Evolutionary conservation across 2,888 invertebrate genomes (phyloP), one percentile per base, ranked within the genome.

Genomic region (Xanthorhoe designata): DNA sequence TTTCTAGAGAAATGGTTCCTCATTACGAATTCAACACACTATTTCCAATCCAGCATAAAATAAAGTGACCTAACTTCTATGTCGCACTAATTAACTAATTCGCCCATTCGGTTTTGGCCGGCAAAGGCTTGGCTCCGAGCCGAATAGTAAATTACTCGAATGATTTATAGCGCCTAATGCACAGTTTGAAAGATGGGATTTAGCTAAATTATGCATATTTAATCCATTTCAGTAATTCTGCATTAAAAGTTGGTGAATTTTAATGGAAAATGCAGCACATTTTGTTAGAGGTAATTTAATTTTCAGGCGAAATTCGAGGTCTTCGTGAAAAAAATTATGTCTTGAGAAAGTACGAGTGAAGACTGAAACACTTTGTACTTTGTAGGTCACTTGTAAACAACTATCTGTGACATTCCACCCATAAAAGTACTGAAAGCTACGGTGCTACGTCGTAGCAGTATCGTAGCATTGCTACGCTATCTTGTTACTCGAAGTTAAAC

Each of bases 151-250:
- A 66, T 67, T 64, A 72, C 59, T 66, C 38, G 51, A 42, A 66
- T 62, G 69, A 70, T 69, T 67, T 69, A 70, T 62, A 47, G 47
- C 18, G 63, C 45, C 15, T 62, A 65, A 59, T 63, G 58, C 68
- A 56, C 64, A 62, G 53, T 71, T 60, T 60, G 59, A 66, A 57
- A 68, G 51, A 66, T 51, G 51, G 24, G 53, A 55, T 65, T 63
- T 67, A 38, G 54, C 49, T 55, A 61, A 61, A 45, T 57, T 66
- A 65, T 57, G 61, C 51, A 42, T 60, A 51, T 54, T 49, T 29
- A 38, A 59, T 38, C 49, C 15, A 8, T 50, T 52, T 58, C 15
- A 54, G 50, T 13, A 47, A 47, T 47, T 2, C 15, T 47, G 15
- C 47, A 17, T 47, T 17, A 15, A 47, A 47, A 45, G 15, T 45